Base-by-base conservation (phyloP, 2,797 vertebrate species). In the Enteromius mattozi region DNA sequence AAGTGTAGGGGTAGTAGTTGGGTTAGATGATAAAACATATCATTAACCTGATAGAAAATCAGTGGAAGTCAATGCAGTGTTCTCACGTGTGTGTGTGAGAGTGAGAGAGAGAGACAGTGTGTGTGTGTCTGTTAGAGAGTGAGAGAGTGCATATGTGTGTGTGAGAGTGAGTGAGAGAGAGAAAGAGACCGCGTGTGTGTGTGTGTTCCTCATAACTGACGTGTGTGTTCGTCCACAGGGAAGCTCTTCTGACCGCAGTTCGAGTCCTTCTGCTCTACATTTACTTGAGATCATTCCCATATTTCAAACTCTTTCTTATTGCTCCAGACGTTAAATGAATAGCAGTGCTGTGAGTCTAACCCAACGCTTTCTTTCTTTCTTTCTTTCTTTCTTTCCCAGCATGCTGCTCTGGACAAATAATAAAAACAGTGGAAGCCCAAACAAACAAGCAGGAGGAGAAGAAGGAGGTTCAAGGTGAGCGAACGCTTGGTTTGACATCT, bases 391-490 rank as follows among this genome's bases (percentile, higher is more conserved):
- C 19, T 81, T 82, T 24, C 87, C 75, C 91, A 99, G 98, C 96
- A 14, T 99, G 98, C 91, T 99, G 98, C 86, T 94, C 96, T 3
- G 97, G 97, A 85, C 96, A 98, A 88, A 94, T 97, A 0, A 96
- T 96, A 87, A 99, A 99, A 92, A 95, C 94, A 0, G 95, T 96
- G 0, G 98, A 99, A 90, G 95, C 95, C 84, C 97, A 97, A 82
- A 94, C 91, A 78, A 96, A 92, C 90, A 95, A 97, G 86, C 97
- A 97, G 61, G 97, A 98, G 90, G 97, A 99, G 87, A 98, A 99
- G 91, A 99, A 98, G 91, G 97, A 99, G 86, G 92, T 95, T 6
- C 96, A 96, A 94, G 97, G 98, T 99, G 90, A 90, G 95, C 47
- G 6, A 77, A 56, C n/a, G 35, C 17, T 33, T 24, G 3, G 2